These are phyloP conservation scores for Azorinus chamasolen DNA, from an alignment of 2,888 invertebrate genomes.

Conservation along the genomic window DNA sequence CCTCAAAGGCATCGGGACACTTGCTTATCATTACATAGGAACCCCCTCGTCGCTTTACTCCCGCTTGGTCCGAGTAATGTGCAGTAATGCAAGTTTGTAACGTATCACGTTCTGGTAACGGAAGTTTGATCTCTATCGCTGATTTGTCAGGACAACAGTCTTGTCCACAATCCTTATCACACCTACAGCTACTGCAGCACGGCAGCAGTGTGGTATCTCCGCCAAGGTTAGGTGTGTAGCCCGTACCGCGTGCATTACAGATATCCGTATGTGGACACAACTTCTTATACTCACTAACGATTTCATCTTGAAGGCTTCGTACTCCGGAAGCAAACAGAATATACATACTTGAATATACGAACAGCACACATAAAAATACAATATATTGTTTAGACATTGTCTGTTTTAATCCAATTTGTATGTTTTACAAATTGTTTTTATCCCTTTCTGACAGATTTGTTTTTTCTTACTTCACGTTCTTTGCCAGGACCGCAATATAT, in stretches of 20 bases:
- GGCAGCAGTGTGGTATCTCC: background rate
- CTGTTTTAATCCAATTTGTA: too few species aligned
- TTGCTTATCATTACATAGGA: background rate
- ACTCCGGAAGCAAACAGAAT: too few species aligned
- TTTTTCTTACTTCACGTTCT: too few species aligned
- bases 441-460: too few species aligned
- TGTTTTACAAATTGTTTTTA: too few species aligned
- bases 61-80: background rate
- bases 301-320: background rate
- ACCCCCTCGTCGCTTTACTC: background rate
- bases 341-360: too few species aligned
- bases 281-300: background rate
- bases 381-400: too few species aligned
- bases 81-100: background rate
- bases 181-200: constrained; percentile 4
- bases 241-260: background rate
- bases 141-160: constrained; percentile 19
- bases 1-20: constrained; percentile 5
- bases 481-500: too few species aligned
- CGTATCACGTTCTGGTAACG: background rate
- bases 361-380: too few species aligned
- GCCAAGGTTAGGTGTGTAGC: too few species aligned
- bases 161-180: background rate
- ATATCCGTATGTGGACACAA: constrained; percentile 13
- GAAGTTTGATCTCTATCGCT: background rate